Conservation (phyloP, 2,888 invertebrate genomes). For the Drosophila suboccidentalis region DNA sequence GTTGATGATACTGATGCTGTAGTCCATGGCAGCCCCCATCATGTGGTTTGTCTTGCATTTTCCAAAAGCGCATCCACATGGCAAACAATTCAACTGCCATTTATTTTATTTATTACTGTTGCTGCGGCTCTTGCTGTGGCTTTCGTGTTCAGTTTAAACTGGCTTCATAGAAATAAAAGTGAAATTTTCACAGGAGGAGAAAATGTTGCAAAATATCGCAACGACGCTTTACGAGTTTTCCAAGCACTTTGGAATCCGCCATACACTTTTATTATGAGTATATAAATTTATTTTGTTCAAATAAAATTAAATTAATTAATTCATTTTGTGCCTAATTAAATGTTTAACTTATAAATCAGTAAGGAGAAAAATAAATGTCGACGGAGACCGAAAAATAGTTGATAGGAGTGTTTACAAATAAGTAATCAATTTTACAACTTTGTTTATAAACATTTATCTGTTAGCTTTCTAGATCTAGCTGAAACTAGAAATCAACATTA, state of each 20-base stretch:
- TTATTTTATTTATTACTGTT: constrained; percentile 74
- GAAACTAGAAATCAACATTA: constrained; percentile 17
- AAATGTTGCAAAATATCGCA: constrained; percentile 66
- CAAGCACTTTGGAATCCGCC: constrained; percentile 34
- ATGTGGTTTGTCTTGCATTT: constrained; percentile 34
- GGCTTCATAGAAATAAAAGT: constrained; percentile 73
- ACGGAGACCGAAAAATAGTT: not conserved
- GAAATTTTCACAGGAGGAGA: constrained; percentile 75
- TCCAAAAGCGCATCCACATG: constrained; percentile 52
- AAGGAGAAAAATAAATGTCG: no score
- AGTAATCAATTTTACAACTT: not conserved
- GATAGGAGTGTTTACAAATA: not conserved
- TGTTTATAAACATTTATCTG: not conserved
- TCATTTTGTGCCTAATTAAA: constrained; percentile 5
- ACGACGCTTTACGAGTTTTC: constrained; percentile 23
- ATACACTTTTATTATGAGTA: constrained; percentile 12
- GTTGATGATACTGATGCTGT: constrained; percentile 5
- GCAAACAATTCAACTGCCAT: constrained; percentile 70
- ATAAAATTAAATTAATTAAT: constrained; percentile 18
- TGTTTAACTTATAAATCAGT: not conserved
- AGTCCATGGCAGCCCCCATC: constrained; percentile 25
- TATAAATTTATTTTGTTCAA: constrained; percentile 25
- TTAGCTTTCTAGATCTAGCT: not conserved
- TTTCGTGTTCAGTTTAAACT: constrained; percentile 54
- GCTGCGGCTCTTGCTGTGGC: constrained; percentile 26